phyloP scores from a whole-genome alignment of 2,113 vertebrate species.

The Collichthys lucidus region DNA sequence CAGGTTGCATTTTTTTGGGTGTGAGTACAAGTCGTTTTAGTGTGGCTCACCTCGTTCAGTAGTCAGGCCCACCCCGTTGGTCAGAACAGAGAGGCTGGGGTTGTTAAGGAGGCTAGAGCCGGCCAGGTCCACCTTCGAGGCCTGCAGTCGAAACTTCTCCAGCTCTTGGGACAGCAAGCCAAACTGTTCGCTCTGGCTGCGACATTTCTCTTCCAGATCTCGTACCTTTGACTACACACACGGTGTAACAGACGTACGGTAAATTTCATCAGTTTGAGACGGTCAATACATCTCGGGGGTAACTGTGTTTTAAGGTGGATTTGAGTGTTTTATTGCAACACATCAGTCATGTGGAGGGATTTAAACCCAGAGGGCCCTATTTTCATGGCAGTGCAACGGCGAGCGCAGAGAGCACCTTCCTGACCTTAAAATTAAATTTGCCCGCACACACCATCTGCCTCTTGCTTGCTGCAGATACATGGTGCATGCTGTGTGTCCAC shows the following conservation, averaged over 20 bases:
- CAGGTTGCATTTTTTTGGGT: not conserved
- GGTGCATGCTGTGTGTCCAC: not conserved
- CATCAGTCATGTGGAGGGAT: slow-evolving; percentile 4
- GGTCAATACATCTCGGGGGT: not conserved
- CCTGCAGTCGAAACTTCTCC: slow-evolving; percentile 92
- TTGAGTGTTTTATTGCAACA: slow-evolving; percentile 5
- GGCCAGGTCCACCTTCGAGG: slow-evolving; percentile 89
- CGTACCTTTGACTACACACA: slow-evolving; percentile 90
- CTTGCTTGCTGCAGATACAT: not conserved
- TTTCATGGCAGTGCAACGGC: not conserved
- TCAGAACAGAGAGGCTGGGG: slow-evolving; percentile 78
- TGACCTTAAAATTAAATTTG: not conserved
- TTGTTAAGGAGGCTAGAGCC: slow-evolving; percentile 81
- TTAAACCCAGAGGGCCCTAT: not conserved
- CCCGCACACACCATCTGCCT: not conserved
- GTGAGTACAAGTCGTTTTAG: too few species aligned
- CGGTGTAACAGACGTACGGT: not conserved
- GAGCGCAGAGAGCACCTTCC: not conserved
- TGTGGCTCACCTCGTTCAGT: slow-evolving; percentile 78
- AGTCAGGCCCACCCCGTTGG: slow-evolving; percentile 82
- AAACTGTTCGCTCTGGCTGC: slow-evolving; percentile 95
- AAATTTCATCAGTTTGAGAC: not conserved
- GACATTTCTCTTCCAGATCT: slow-evolving; percentile 96
- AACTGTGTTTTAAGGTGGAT: slow-evolving; percentile 22
- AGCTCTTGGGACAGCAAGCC: slow-evolving; percentile 93